Percentiles rank a stretch among this genome's conserved stretches.
These are phyloP conservation scores for Cantharis rufa DNA, from an alignment of 2,888 invertebrate genomes.

Conservation along the genomic window DNA sequence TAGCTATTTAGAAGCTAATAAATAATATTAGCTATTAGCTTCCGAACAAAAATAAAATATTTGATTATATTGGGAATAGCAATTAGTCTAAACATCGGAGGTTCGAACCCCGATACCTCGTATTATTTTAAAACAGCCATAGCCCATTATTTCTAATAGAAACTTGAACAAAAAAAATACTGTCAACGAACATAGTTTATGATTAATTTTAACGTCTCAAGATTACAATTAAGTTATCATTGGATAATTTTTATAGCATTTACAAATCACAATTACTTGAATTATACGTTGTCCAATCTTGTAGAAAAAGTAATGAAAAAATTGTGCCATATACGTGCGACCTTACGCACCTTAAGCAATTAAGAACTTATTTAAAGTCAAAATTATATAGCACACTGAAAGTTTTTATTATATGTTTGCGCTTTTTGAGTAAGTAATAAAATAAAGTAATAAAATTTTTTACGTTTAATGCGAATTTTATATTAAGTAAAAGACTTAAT, in stretches of 20 bases:
- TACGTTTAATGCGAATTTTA: neutral
- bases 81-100: too few relatives aligned
- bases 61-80: too few relatives aligned
- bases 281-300: neutral
- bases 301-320: neutral
- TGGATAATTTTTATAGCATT: neutral
- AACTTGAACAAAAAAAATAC: neutral
- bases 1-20: too few relatives aligned
- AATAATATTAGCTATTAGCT: too few relatives aligned
- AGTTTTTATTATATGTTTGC: neutral
- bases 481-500: neutral
- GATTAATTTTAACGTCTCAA: neutral
- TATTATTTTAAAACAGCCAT: too few relatives aligned
- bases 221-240: neutral
- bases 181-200: neutral
- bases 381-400: neutral
- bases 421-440: neutral
- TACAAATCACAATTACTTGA: neutral
- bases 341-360: constrained; percentile 7
- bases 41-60: too few relatives aligned
- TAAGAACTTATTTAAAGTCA: neutral
- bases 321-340: constrained; percentile 1
- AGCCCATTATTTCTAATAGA: neutral
- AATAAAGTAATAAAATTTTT: neutral
- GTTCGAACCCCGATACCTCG: too few relatives aligned